Evolutionary conservation across 2,888 invertebrate genomes (phyloP), one percentile per base, ranked within the genome.

Genomic region (Serripes groenlandicus): DNA sequence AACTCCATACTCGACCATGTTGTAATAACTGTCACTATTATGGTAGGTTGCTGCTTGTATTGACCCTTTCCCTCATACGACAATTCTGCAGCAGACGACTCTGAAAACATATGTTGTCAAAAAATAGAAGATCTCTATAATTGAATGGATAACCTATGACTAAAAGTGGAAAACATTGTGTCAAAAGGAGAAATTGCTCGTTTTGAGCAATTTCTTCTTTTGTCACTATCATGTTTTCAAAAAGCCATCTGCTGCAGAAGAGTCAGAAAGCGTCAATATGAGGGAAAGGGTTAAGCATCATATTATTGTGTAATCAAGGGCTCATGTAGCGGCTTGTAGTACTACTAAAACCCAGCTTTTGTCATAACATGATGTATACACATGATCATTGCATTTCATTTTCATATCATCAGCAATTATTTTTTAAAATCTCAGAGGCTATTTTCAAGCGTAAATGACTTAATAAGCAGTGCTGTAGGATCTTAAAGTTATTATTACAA

Each of bases 1-100:
- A 30, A 49, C 74, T 21, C 1, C 79, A 79, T 54, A 76, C 79
- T 69, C 78, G 83, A 3, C 83, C 70, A 70, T 83, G 83, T 80
- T 80, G 83, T 74, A 68, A 74, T 73, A 74, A 73, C 42, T 83
- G 83, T 77, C 73, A 64, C 15, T 83, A 77, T 52, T 83, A 83
- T 83, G 83, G 83, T 83, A 83, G 74, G 83, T 83, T 52, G 34
- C 49, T 62, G 42, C 42, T 11, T 11, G 15, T 21, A 2, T 49
- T 49, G 21, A 49, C 49, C 49, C 49, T 3, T 49, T 49, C 2
- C 49, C 49, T n/a, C n/a, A 49, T 21, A 49, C 49, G 49, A 49
- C 49, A 49, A 49, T 49, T 49, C 21, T 49, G 7, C 18, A 49
- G 18, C 21, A 21, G 49, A 21, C 49, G 1, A 49, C 2, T 21